Conservation (phyloP, 2,113 vertebrate species). For the Oncorhynchus keta region DNA sequence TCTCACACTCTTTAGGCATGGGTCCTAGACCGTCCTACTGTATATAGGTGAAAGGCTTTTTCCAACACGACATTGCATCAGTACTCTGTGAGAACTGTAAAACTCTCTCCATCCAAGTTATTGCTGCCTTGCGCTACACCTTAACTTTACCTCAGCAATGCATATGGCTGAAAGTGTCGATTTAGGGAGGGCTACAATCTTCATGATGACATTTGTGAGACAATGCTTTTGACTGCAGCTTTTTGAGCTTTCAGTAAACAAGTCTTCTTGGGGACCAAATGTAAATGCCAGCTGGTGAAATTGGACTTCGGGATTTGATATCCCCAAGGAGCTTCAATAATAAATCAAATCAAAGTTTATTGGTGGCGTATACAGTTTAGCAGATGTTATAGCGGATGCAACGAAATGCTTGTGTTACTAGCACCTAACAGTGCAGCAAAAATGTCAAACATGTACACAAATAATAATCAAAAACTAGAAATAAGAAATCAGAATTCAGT, state of each 20-base stretch:
- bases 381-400: too few species aligned
- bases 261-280: conserved; percentile 14
- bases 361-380: neutral
- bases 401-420: too few species aligned
- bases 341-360: too few species aligned
- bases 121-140: neutral
- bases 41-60: neutral
- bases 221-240: neutral
- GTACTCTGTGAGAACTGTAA: too few species aligned
- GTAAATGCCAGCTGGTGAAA: neutral
- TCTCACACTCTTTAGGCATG: neutral
- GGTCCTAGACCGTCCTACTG: neutral
- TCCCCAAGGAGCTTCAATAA: neutral
- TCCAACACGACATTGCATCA: neutral
- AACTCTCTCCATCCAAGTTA: neutral
- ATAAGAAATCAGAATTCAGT: too few species aligned
- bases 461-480: too few species aligned
- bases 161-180: neutral
- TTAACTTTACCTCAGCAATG: neutral
- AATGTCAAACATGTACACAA: too few species aligned
- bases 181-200: too few species aligned
- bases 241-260: conserved; percentile 9
- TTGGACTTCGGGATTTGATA: neutral
- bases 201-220: neutral
- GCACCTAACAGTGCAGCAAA: too few species aligned